phyloP scores from a whole-genome alignment of 2,888 invertebrate genomes.

The Lapara coniferarum region DNA sequence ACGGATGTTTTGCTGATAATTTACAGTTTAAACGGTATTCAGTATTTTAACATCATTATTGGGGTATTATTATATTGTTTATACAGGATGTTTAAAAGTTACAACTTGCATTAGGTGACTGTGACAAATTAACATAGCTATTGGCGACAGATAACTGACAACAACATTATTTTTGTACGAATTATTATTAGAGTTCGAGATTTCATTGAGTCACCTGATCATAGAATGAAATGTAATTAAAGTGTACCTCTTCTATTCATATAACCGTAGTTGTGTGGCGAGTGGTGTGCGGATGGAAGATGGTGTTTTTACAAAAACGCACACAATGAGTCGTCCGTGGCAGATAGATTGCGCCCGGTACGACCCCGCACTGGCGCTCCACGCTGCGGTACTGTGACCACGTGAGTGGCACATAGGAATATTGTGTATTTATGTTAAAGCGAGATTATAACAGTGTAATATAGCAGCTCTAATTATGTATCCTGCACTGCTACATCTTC shows the following conservation, averaged over 20 bases:
- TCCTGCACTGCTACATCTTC: too few relatives aligned
- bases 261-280: background rate
- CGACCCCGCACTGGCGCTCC: conserved; percentile 31
- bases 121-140: too few relatives aligned
- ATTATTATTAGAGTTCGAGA: too few relatives aligned
- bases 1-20: too few relatives aligned
- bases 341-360: conserved; percentile 38
- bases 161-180: too few relatives aligned
- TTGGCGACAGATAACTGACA: too few relatives aligned
- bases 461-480: too few relatives aligned
- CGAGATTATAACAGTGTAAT: background rate
- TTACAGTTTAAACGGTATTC: too few relatives aligned
- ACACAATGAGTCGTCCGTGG: conserved; percentile 40
- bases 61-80: too few relatives aligned
- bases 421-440: background rate
- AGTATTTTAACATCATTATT: too few relatives aligned
- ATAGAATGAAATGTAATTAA: background rate
- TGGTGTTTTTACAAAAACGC: conserved; percentile 33
- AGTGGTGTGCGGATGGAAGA: background rate
- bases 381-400: conserved; percentile 30
- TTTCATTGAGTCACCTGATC: background rate
- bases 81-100: too few relatives aligned
- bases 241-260: background rate
- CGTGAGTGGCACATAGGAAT: background rate
- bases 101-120: too few relatives aligned